These are phyloP conservation scores for Rhabdophis nuchalis DNA, from an alignment of 2,797 vertebrate species.

Conservation along the genomic window DNA sequence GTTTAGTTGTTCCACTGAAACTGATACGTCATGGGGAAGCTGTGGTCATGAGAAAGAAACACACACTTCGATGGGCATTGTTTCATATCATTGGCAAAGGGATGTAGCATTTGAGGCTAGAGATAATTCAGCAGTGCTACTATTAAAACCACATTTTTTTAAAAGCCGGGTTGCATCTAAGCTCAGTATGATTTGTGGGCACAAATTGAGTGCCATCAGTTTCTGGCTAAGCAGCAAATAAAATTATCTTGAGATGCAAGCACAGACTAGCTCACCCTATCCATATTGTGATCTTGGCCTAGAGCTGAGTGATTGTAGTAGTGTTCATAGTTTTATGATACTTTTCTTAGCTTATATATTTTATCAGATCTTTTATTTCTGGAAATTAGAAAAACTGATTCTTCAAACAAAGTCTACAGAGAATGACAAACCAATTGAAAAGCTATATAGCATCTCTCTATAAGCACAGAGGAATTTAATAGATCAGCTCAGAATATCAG, in stretches of 20 bases:
- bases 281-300: neutral
- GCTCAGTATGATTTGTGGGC: neutral
- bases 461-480: neutral
- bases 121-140: neutral
- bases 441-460: too few species aligned
- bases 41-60: slow-evolving; percentile 6
- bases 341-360: neutral
- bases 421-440: neutral
- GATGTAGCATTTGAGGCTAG: neutral
- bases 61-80: neutral
- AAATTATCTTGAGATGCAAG: neutral
- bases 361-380: neutral
- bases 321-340: neutral
- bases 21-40: neutral
- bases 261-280: neutral
- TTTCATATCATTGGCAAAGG: neutral
- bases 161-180: neutral
- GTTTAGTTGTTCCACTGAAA: neutral
- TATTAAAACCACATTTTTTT: neutral
- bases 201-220: neutral
- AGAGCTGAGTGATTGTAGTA: neutral
- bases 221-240: neutral
- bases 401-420: neutral
- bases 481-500: neutral
- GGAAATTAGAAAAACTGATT: neutral